These are phyloP conservation scores for Danio rerio DNA, from an alignment of 2,113 vertebrate species.

Conservation along the genomic window GRCz12tu NC_133183.1:52166501-52167000, in stretches of 20 bases:
- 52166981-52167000: constrained; percentile 91
- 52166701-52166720: background rate
- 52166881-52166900: constrained; percentile 73
- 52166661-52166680: too few species aligned
- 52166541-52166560: too few species aligned
- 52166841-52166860: constrained; percentile 91
- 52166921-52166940: background rate
- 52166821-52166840: constrained; percentile 84
- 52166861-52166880: constrained; percentile 94
- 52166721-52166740: background rate
- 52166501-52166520: too few species aligned
- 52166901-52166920: background rate
- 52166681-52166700: background rate
- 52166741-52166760: background rate
- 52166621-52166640: too few species aligned
- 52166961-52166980: constrained; percentile 89
- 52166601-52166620: too few species aligned
- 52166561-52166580: too few species aligned
- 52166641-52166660: too few species aligned
- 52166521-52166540: too few species aligned
- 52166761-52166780: constrained; percentile 91
- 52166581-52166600: too few species aligned
- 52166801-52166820: constrained; percentile 88
- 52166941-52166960: background rate
- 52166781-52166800: constrained; percentile 85